Percentiles rank a stretch among this genome's conserved stretches.
Conservation (phyloP, 2,797 vertebrate genomes). For the Phoxinus dragarum region DNA sequence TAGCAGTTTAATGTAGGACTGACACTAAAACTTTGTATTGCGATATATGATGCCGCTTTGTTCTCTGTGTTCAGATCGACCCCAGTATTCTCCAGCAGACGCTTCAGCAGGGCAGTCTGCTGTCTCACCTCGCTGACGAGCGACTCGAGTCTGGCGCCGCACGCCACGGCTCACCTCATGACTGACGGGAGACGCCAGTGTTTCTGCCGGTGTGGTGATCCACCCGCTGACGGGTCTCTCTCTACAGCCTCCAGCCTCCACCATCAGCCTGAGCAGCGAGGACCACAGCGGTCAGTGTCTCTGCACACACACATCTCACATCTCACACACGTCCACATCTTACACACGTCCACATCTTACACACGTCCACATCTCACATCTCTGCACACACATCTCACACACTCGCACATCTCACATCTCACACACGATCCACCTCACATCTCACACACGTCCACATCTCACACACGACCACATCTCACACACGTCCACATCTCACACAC, state of each 20-base stretch:
- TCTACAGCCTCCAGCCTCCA: slow-evolving; percentile 85
- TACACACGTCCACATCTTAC: too few species aligned
- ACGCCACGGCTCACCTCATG: slow-evolving; percentile 81
- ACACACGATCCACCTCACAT: too few species aligned
- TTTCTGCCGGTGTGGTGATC: slow-evolving; percentile 89
- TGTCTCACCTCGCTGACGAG: slow-evolving; percentile 85
- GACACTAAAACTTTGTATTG: too few species aligned
- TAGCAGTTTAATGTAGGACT: too few species aligned
- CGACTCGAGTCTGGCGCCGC: slow-evolving; percentile 79
- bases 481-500: too few species aligned
- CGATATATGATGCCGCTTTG: not conserved
- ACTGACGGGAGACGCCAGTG: slow-evolving; percentile 77
- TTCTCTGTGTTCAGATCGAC: slow-evolving; percentile 84
- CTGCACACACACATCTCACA: too few species aligned
- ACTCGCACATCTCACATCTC: too few species aligned
- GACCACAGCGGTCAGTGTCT: slow-evolving; percentile 81
- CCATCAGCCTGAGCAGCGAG: slow-evolving; percentile 83
- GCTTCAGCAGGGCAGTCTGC: slow-evolving; percentile 88
- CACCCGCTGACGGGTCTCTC: slow-evolving; percentile 91
- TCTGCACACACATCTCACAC: too few species aligned
- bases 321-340: too few species aligned
- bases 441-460: too few species aligned
- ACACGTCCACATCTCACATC: too few species aligned
- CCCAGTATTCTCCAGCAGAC: slow-evolving; percentile 92
- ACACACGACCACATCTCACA: too few species aligned